Conservation (phyloP, 2,113 vertebrate species). For the Cochlearius cochlearius region DNA sequence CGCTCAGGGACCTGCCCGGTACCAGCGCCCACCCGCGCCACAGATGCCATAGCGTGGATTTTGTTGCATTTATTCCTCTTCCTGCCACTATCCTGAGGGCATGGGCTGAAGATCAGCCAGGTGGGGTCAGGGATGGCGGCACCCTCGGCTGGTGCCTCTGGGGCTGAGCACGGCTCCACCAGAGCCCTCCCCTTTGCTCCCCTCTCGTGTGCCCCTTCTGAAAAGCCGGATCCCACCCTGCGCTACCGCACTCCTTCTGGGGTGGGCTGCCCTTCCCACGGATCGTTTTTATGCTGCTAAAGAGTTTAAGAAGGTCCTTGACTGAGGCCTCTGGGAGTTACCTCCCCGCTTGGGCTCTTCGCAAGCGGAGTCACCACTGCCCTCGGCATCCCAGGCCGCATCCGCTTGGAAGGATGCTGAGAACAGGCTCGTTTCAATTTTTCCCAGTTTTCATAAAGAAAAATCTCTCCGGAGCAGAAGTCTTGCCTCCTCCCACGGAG, state of each 20-base stretch:
- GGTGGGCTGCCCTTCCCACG: fast-evolving
- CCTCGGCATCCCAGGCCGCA: neutral
- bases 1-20: neutral
- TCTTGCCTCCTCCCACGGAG: fast-evolving
- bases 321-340: neutral
- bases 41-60: fast-evolving
- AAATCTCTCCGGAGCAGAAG: neutral
- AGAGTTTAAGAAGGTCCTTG: neutral
- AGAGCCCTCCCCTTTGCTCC: neutral
- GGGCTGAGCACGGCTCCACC: neutral
- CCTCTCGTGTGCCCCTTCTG: too few relatives aligned
- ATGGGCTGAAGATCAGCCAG: neutral
- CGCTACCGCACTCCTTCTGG: fast-evolving
- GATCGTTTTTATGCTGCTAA: neutral
- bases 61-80: neutral
- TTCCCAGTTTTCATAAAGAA: neutral
- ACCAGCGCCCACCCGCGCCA: neutral
- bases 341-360: neutral
- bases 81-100: neutral
- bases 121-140: neutral
- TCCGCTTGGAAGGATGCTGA: fast-evolving
- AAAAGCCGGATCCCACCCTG: neutral
- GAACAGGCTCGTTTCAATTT: neutral
- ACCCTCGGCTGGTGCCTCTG: neutral
- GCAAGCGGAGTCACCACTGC: fast-evolving